A percentile compares a stretch with the other conserved stretches of the same genome.
Evolutionary conservation across 2,113 vertebrate species (phyloP).

Genomic region (Benthochromis sp.): DNA sequence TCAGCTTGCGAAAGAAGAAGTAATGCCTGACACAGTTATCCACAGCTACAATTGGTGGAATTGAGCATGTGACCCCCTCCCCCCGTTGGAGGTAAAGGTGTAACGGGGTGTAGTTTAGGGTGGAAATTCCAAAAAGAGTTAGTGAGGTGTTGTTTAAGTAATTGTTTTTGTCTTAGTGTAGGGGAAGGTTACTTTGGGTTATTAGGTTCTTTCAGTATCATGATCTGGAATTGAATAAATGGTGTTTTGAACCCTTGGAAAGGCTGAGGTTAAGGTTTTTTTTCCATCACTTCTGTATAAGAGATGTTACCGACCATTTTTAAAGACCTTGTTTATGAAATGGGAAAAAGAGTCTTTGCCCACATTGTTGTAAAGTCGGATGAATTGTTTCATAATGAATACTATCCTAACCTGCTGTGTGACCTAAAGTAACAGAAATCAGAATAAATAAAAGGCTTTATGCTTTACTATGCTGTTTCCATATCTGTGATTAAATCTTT

Average conservation of each 20-base stretch:
- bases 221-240: background rate
- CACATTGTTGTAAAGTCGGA: background rate
- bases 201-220: constrained; percentile 18
- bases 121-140: constrained; percentile 45
- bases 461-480: background rate
- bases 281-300: background rate
- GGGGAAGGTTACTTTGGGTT: background rate
- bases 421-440: background rate
- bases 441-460: background rate
- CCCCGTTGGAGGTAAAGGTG: background rate
- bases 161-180: constrained; percentile 2
- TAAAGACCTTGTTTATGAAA: background rate
- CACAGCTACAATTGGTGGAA: background rate
- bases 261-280: constrained; percentile 14
- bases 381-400: background rate
- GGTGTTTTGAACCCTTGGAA: background rate
- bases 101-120: background rate
- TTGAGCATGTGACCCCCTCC: background rate
- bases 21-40: background rate
- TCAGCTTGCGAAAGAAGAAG: constrained; percentile 39
- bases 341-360: background rate
- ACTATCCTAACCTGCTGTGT: background rate
- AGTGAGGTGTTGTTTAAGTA: background rate
- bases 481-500: background rate
- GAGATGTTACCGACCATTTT: background rate